Evolutionary conservation across 2,113 vertebrate genomes (phyloP).

Genomic region (Lanius collurio): DNA sequence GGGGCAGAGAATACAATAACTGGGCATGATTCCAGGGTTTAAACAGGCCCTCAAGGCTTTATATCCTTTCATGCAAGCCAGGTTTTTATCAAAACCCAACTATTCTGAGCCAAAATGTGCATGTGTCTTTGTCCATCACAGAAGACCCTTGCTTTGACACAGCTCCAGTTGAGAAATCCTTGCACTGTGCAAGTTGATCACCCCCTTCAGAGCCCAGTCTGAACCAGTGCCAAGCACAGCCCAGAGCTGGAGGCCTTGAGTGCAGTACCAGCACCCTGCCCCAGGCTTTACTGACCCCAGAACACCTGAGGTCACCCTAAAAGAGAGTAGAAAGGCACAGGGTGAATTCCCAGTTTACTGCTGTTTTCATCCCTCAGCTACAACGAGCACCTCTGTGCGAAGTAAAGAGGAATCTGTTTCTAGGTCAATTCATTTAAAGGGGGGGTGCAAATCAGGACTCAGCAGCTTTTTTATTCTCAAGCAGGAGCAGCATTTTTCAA

Average conservation of each 20-base stretch:
- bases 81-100: neutral
- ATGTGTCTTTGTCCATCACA: neutral
- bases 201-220: fast-evolving
- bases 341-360: neutral
- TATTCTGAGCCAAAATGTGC: neutral
- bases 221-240: fast-evolving
- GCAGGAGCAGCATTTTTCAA: neutral
- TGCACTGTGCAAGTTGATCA: fast-evolving
- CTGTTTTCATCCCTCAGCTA: neutral
- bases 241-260: neutral
- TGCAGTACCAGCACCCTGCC: neutral
- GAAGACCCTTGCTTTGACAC: neutral
- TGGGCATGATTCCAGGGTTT: neutral
- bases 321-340: neutral
- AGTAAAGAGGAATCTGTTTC: neutral
- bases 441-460: neutral
- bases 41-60: neutral
- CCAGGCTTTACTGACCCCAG: neutral
- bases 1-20: neutral
- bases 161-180: neutral
- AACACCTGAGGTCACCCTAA: neutral
- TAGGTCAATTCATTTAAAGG: neutral
- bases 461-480: neutral
- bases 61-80: neutral
- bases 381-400: fast-evolving